A percentile compares a stretch with the other conserved stretches of the same genome.
phyloP scores from a whole-genome alignment of 2,113 vertebrate genomes.

The Heterotis niloticus region DNA sequence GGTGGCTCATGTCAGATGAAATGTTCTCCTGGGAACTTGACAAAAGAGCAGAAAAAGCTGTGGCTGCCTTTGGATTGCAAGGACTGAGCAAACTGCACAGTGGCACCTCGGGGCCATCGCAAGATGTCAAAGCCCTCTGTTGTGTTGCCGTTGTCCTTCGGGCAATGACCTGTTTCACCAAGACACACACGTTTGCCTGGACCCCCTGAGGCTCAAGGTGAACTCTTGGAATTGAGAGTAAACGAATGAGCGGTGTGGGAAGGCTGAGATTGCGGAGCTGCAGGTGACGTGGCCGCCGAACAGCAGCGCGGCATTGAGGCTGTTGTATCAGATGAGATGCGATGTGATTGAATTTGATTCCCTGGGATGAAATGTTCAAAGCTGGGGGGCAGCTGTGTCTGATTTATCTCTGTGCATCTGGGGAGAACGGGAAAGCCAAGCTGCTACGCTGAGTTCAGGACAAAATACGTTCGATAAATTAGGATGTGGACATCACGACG shows the following conservation, averaged over 20 bases:
- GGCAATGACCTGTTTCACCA: too few species aligned
- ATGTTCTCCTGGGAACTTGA: too few species aligned
- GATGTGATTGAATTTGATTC: conserved; percentile 3
- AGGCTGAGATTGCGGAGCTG: neutral
- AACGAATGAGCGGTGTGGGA: neutral
- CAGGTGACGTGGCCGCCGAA: too few species aligned
- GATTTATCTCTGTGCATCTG: conserved; percentile 11
- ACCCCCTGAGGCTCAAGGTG: too few species aligned
- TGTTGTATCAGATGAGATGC: neutral
- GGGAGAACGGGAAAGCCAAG: neutral
- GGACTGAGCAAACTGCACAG: too few species aligned
- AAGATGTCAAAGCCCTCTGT: too few species aligned
- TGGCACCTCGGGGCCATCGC: too few species aligned
- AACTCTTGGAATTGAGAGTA: neutral
- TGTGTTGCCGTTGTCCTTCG: too few species aligned
- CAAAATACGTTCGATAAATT: neutral
- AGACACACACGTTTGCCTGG: too few species aligned
- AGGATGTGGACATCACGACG: neutral
- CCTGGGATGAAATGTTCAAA: neutral
- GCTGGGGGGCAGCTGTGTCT: neutral
- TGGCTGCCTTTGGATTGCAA: too few species aligned
- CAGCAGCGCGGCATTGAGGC: neutral
- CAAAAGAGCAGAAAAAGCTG: too few species aligned
- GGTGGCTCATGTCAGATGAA: too few species aligned
- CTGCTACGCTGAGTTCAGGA: neutral